Evolutionary conservation across 2,888 invertebrate species (phyloP), one percentile per base, ranked within the genome.

Genomic region (Megamerina dolium): DNA sequence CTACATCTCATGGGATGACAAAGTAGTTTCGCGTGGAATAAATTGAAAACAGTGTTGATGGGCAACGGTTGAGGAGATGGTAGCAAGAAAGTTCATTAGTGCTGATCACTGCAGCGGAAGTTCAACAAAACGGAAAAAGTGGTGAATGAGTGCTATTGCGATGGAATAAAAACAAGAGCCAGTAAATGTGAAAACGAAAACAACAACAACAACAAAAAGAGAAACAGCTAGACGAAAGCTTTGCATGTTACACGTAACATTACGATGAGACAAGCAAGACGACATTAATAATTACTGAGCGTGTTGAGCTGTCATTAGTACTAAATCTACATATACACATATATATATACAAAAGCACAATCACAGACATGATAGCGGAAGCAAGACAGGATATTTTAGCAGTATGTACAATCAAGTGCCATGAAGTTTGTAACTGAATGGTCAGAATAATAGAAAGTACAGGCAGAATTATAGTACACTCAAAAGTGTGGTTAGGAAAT

Each of bases 31-130:
- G n/a, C n/a, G n/a, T n/a, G n/a, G n/a, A n/a, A n/a, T n/a, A n/a
- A n/a, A n/a, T n/a, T n/a, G n/a, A n/a, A n/a, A n/a, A n/a, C n/a
- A n/a, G n/a, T n/a, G n/a, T n/a, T 13, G 13, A 13, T 27, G 27
- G 13, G 27, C 3, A 27, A 3, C 4, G 13, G 27, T n/a, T 10
- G n/a, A 16, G 20, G 2, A 18, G 30, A 5, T 13, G 30, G 14
- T 9, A 8, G 17, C 32, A 14, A 20, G 49, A 58, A 57, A 52
- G 51, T 57, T 59, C 63, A 60, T 59, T 60, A 60, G 58, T 52
- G 59, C 45, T 50, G 54, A 60, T 61, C 60, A 55, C 34, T 37
- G 54, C 33, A 32, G 30, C 27, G 41, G 36, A 31, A 37, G 38
- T 32, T 13, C 16, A 31, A 26, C 31, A 16, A 61, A 55, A 35